These are phyloP conservation scores for Allolobophora icterica DNA, from an alignment of 2,888 invertebrate genomes.

Conservation along the genomic window DNA sequence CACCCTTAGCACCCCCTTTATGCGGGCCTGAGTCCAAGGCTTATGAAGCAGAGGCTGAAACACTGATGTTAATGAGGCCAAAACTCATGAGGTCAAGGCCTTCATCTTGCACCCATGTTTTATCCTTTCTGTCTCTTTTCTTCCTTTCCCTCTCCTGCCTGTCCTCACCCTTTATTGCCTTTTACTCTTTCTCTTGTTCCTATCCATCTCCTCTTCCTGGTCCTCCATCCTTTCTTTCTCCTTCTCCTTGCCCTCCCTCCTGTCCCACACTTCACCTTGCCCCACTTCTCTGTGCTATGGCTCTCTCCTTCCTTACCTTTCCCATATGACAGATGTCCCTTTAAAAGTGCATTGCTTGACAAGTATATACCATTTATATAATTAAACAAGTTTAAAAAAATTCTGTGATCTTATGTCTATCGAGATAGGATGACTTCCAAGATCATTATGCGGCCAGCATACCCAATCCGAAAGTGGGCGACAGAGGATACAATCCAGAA, in stretches of 20 bases:
- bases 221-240: not conserved
- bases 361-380: not conserved
- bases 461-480: slow-evolving; percentile 5
- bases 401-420: not conserved
- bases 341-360: not conserved
- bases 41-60: not conserved
- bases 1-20: no score
- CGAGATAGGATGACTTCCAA: not conserved
- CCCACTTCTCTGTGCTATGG: no score
- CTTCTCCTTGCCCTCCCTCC: no score
- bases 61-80: not conserved
- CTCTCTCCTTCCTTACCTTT: not conserved
- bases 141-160: not conserved
- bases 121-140: not conserved
- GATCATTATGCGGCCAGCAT: slow-evolving; percentile 6
- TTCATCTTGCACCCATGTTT: not conserved
- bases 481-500: slow-evolving; percentile 7
- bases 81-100: not conserved
- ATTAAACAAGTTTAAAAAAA: not conserved
- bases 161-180: not conserved
- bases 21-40: no score
- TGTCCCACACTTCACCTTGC: no score
- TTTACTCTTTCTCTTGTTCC: not conserved
- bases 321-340: not conserved
- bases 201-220: not conserved